Conservation (phyloP, 1,140 invertebrate species). For the Polypedilum vanderplanki region DNA sequence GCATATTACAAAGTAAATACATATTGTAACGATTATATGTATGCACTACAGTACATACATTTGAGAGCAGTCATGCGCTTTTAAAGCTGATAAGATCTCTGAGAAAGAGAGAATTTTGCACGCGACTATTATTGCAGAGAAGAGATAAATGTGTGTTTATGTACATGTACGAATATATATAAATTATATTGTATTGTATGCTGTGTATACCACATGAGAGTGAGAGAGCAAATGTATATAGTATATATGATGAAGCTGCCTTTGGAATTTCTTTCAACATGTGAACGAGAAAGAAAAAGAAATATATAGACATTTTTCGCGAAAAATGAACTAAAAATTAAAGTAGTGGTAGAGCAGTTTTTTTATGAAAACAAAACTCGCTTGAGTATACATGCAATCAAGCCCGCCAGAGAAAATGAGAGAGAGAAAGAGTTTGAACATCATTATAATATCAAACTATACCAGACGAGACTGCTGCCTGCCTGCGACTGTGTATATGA, state of each 20-base stretch:
- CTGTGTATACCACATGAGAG: too few species aligned
- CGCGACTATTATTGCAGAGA: background rate
- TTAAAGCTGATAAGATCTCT: conserved; percentile 18
- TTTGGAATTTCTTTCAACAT: conserved; percentile 5
- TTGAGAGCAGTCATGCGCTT: conserved; percentile 16
- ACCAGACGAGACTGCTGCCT: background rate
- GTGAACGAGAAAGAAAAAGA: background rate
- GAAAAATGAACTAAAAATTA: conserved; percentile 10
- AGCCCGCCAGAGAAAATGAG: background rate
- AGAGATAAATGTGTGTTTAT: background rate
- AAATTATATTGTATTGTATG: too few species aligned
- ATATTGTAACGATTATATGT: background rate
- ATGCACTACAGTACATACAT: background rate
- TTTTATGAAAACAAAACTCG: conserved; percentile 10
- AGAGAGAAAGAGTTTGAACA: background rate
- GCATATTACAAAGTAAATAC: conserved; percentile 7
- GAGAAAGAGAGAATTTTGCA: conserved; percentile 17
- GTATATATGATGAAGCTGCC: conserved; percentile 5
- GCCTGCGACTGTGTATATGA: conserved; percentile 1
- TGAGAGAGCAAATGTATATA: too few species aligned
- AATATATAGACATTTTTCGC: background rate
- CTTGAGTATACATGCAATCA: background rate
- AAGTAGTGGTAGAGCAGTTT: background rate
- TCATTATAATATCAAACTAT: background rate
- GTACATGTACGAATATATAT: background rate